phyloP scores from a whole-genome alignment of 1,140 invertebrate genomes.

The Hydropsyche tenuis region DNA sequence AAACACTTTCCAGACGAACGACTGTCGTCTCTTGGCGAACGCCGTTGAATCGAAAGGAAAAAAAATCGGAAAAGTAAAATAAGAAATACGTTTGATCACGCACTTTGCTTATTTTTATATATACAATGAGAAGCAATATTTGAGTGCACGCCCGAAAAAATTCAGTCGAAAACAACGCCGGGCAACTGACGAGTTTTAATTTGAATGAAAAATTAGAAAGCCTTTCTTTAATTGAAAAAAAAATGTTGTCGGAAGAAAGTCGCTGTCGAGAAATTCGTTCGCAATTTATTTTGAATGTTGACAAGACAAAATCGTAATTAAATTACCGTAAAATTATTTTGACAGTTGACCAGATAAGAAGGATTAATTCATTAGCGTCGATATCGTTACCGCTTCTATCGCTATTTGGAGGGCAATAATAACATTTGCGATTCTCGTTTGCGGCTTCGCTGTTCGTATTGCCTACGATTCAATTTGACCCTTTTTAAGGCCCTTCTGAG shows the following conservation, averaged over 20 bases:
- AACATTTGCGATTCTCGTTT: background rate
- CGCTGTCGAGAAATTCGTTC: background rate
- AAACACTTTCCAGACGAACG: too few relatives aligned
- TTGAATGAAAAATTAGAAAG: too few relatives aligned
- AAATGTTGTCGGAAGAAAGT: background rate
- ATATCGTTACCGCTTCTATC: background rate
- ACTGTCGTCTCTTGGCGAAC: too few relatives aligned
- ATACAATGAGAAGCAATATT: too few relatives aligned
- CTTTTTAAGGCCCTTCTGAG: background rate
- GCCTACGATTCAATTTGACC: slow-evolving; percentile 3
- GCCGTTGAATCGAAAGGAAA: too few relatives aligned
- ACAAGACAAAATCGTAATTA: background rate
- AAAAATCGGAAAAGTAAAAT: too few relatives aligned
- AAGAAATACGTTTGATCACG: too few relatives aligned
- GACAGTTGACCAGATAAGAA: slow-evolving; percentile 8
- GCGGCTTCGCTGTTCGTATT: background rate
- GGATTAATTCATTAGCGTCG: slow-evolving; percentile 15
- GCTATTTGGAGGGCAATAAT: background rate
- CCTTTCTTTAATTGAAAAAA: background rate
- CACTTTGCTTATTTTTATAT: too few relatives aligned
- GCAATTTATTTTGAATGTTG: background rate
- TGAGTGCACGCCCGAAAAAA: too few relatives aligned
- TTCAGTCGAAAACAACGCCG: too few relatives aligned
- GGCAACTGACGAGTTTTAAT: too few relatives aligned
- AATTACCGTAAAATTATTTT: slow-evolving; percentile 14